These are phyloP conservation scores for Cotesia vestalis DNA, from an alignment of 1,140 invertebrate species.

Conservation along the genomic window DNA sequence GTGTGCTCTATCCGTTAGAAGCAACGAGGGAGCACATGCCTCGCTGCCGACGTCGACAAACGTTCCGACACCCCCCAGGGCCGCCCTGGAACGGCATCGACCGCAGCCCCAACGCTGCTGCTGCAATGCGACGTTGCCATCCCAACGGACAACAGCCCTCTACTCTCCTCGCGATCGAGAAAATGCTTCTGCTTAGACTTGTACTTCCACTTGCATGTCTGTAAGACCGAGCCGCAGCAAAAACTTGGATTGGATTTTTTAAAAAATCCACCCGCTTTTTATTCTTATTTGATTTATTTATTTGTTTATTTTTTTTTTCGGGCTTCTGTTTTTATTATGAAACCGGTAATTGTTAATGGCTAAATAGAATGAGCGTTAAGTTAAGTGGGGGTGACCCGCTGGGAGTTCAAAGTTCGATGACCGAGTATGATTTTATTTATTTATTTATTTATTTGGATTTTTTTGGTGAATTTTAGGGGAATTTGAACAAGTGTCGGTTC, in stretches of 20 bases:
- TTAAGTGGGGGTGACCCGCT: background rate
- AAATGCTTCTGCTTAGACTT: constrained; percentile 22
- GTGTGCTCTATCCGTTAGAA: constrained; percentile 6
- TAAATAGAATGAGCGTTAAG: no score
- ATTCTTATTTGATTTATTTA: background rate
- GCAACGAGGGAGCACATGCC: constrained; percentile 46
- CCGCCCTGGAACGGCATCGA: constrained; percentile 59
- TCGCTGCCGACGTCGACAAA: constrained; percentile 1
- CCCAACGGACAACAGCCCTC: constrained; percentile 66
- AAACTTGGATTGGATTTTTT: no score
- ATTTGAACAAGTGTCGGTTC: background rate
- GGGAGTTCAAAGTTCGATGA: constrained; percentile 11
- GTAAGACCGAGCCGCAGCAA: no score
- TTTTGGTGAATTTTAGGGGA: background rate
- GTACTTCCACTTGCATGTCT: constrained; percentile 1
- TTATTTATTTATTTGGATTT: background rate
- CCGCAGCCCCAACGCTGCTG: constrained; percentile 65
- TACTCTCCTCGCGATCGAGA: constrained; percentile 58
- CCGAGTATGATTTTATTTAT: background rate
- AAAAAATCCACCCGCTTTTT: background rate
- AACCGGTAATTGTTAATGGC: background rate
- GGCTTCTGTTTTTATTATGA: background rate
- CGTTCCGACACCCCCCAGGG: constrained; percentile 38
- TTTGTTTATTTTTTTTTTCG: background rate
- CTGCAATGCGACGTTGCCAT: constrained; percentile 68